Conservation (phyloP, 2,888 invertebrate species). For the Rhogogaster chlorosoma region DNA sequence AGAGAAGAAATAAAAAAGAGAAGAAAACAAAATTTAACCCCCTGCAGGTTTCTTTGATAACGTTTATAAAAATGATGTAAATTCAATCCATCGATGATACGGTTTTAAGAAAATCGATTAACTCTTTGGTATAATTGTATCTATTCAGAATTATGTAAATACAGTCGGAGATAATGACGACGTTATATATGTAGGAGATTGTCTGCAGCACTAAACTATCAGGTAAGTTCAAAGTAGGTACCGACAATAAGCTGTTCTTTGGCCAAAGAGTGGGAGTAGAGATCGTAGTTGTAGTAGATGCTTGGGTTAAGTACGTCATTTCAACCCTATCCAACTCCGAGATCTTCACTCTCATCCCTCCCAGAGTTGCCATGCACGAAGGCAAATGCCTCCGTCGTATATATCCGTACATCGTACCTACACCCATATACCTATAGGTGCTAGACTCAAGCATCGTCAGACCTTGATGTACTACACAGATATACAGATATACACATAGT, state of each 20-base stretch:
- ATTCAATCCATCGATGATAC: neutral
- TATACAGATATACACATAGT: neutral
- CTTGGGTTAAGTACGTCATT: slow-evolving; percentile 46
- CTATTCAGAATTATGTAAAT: neutral
- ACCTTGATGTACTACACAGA: neutral
- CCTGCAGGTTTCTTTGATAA: neutral
- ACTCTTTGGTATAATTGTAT: neutral
- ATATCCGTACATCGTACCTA: neutral
- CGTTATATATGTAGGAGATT: neutral
- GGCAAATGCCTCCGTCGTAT: slow-evolving; percentile 17
- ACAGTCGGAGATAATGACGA: neutral
- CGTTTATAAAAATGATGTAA: neutral
- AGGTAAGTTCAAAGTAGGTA: neutral
- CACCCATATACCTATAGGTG: neutral
- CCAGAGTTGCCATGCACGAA: neutral
- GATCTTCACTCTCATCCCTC: slow-evolving; percentile 16
- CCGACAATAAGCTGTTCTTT: slow-evolving; percentile 36
- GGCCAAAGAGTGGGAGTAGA: neutral
- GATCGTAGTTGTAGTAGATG: slow-evolving; percentile 16
- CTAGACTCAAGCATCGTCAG: neutral
- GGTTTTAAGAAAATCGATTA: neutral
- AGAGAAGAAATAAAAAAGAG: neutral
- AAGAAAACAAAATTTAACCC: neutral
- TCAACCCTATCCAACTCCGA: slow-evolving; percentile 29
- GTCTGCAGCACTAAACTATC: neutral